Evolutionary conservation across 2,888 invertebrate genomes (phyloP).

Genomic region (Leptopilina myrica): DNA sequence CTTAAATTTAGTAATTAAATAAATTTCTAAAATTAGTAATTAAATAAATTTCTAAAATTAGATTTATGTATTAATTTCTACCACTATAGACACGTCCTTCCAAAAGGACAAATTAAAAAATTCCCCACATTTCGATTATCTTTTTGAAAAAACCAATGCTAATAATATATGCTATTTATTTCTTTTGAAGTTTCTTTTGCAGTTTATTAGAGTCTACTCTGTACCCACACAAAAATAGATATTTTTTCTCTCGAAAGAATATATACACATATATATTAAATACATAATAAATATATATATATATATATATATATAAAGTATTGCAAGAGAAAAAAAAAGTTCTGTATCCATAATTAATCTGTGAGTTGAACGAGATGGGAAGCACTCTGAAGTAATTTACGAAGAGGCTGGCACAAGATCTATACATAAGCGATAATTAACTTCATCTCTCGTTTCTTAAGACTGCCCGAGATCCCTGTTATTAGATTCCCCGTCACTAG

Average conservation of each 20-base stretch:
- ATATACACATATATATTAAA: too few relatives aligned
- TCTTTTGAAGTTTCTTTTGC: background rate
- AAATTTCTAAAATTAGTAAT: background rate
- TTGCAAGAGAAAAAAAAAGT: background rate
- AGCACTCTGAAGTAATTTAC: constrained; percentile 44
- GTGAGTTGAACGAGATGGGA: constrained; percentile 4
- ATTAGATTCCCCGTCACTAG: constrained; percentile 49
- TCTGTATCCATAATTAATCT: constrained; percentile 21
- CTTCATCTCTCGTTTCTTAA: constrained; percentile 49
- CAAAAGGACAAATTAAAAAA: background rate
- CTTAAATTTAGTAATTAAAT: background rate
- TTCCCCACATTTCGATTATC: background rate
- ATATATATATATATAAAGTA: too few relatives aligned
- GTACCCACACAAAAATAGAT: too few relatives aligned
- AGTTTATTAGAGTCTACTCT: background rate
- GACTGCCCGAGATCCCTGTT: constrained; percentile 47
- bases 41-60: background rate
- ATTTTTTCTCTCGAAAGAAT: too few relatives aligned
- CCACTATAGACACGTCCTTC: background rate
- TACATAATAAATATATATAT: too few relatives aligned
- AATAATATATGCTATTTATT: background rate
- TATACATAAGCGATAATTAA: constrained; percentile 52
- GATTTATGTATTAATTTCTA: background rate
- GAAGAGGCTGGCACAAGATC: constrained; percentile 48
- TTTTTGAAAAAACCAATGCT: background rate